A percentile compares a stretch with the other conserved stretches of the same genome.
Evolutionary conservation across 2,113 vertebrate species (phyloP).

Genomic region (Arothron firmamentum): DNA sequence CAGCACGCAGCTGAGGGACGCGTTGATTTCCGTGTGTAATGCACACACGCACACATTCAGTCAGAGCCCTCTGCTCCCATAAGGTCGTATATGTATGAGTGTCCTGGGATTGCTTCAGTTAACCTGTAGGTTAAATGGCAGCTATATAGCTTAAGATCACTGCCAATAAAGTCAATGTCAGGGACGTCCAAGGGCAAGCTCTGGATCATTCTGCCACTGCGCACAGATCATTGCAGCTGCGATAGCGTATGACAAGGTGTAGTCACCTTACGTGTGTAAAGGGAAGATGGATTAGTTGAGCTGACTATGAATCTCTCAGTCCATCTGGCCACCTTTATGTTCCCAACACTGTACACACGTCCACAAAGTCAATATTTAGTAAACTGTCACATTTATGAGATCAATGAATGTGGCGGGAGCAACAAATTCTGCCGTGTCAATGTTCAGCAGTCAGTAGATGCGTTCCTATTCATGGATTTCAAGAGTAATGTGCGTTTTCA

Average conservation of each 20-base stretch:
- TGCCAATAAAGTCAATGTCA: conserved; percentile 47
- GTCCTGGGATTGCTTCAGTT: conserved; percentile 33
- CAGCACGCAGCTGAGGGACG: background rate
- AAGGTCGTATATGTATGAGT: conserved; percentile 26
- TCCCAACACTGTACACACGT: background rate
- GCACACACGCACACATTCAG: conserved; percentile 18
- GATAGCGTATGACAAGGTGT: conserved; percentile 13
- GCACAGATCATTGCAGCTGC: conserved; percentile 26
- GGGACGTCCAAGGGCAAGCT: conserved; percentile 41
- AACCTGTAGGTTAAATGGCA: conserved; percentile 45
- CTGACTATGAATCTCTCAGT: conserved; percentile 33
- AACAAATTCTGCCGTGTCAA: conserved; percentile 16
- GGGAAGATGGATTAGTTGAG: conserved; percentile 41
- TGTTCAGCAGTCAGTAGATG: conserved; percentile 2
- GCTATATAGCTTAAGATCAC: conserved; percentile 20
- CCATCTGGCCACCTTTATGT: conserved; percentile 2
- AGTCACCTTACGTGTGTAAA: conserved; percentile 28
- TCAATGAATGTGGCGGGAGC: conserved; percentile 11
- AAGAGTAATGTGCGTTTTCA: background rate
- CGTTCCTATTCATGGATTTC: conserved; percentile 1
- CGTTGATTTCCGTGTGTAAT: conserved; percentile 11
- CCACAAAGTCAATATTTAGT: conserved; percentile 24
- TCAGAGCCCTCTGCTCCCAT: conserved; percentile 26
- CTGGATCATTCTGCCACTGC: conserved; percentile 24
- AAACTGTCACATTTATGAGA: conserved; percentile 31